A percentile compares a stretch with the other conserved stretches of the same genome.
phyloP scores from a whole-genome alignment of 2,797 vertebrate species.

The Xenentodon cancila region DNA sequence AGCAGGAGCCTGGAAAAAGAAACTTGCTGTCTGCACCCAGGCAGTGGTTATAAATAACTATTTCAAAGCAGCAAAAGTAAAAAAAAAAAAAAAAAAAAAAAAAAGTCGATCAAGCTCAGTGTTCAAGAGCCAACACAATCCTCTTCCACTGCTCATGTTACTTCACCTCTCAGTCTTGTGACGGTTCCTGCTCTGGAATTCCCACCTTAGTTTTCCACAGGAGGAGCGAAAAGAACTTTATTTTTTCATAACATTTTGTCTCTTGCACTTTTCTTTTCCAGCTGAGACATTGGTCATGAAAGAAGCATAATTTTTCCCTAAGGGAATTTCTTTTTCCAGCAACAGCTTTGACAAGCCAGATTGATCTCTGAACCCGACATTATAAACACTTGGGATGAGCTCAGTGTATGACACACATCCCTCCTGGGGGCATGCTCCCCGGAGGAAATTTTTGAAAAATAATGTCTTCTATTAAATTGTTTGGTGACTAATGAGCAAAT shows the following conservation, averaged over 20 bases:
- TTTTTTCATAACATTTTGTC: too few relatives aligned
- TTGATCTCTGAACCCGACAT: conserved; percentile 10
- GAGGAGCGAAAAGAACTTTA: too few relatives aligned
- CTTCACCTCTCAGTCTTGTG: conserved; percentile 57
- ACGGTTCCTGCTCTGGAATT: conserved; percentile 36
- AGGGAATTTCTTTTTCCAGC: conserved; percentile 16
- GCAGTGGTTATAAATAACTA: conserved; percentile 71
- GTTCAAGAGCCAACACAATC: conserved; percentile 60
- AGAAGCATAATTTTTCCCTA: too few relatives aligned
- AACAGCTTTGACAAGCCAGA: conserved; percentile 38
- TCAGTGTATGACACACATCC: too few relatives aligned
- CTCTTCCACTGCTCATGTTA: conserved; percentile 46
- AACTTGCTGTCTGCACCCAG: conserved; percentile 40
- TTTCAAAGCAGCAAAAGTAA: conserved; percentile 50
- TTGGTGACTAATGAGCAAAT: too few relatives aligned
- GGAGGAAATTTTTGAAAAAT: too few relatives aligned
- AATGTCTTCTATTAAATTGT: too few relatives aligned
- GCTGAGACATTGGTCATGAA: too few relatives aligned
- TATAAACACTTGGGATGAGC: too few relatives aligned
- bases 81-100: conserved; percentile 58
- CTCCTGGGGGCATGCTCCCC: too few relatives aligned
- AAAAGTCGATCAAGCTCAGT: conserved; percentile 60
- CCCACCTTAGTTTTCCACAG: neutral
- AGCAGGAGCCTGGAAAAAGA: conserved; percentile 22
- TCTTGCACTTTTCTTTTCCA: too few relatives aligned